phyloP scores from a whole-genome alignment of 1,140 invertebrate species.

The Drosophila sulfurigaster region DNA sequence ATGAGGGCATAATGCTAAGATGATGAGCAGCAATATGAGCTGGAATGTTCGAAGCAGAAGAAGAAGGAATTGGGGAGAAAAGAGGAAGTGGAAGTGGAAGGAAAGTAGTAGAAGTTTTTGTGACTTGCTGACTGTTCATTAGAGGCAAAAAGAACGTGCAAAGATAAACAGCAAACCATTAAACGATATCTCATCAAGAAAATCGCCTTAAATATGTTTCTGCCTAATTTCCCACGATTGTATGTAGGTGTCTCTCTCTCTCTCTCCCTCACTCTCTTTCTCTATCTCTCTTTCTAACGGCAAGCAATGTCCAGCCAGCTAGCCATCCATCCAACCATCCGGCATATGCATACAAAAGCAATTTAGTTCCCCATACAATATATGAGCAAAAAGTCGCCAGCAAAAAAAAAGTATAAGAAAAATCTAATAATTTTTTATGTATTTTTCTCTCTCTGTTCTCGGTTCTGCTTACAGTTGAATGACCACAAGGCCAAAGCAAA shows the following conservation, averaged over 20 bases:
- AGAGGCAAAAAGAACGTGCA: constrained; percentile 39
- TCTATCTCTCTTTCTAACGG: background rate
- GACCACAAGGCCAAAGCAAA: constrained; percentile 59
- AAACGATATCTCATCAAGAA: constrained; percentile 71
- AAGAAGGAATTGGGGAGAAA: background rate
- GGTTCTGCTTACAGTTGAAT: constrained; percentile 61
- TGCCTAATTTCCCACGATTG: constrained; percentile 72
- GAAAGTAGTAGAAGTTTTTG: constrained; percentile 25
- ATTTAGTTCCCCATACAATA: constrained; percentile 29
- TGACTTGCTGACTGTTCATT: constrained; percentile 55
- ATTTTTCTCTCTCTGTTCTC: constrained; percentile 52
- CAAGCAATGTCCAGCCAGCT: constrained; percentile 23
- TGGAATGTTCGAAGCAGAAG: background rate
- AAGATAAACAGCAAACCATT: constrained; percentile 64
- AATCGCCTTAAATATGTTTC: constrained; percentile 77
- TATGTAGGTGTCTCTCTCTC: constrained; percentile 19
- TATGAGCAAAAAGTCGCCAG: constrained; percentile 41
- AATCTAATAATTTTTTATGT: constrained; percentile 71
- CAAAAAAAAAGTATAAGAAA: constrained; percentile 45
- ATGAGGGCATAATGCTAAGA: constrained; percentile 10
- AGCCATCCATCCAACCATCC: constrained; percentile 40
- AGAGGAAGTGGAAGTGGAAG: background rate
- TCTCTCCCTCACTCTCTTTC: constrained; percentile 15
- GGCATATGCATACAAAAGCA: constrained; percentile 68
- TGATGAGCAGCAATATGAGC: constrained; percentile 2